Evolutionary conservation across 2,888 invertebrate species (phyloP).

Genomic region (Pristionchus fissidentatus): DNA sequence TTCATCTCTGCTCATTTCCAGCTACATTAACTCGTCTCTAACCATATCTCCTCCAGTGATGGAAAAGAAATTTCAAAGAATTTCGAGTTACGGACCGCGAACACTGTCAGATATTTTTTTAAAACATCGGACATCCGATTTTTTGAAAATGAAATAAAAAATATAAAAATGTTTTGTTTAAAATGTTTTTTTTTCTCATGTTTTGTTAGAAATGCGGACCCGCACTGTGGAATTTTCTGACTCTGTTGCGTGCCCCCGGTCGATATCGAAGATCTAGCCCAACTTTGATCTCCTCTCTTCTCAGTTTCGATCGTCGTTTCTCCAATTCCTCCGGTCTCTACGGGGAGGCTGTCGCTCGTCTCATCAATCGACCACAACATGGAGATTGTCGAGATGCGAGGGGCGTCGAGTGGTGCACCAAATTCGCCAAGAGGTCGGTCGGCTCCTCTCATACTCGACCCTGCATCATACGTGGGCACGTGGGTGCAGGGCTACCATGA

Average conservation of each 20-base stretch:
- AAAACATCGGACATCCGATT: too few relatives aligned
- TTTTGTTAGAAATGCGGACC: not conserved
- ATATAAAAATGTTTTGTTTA: not conserved
- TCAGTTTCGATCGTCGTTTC: constrained; percentile 58
- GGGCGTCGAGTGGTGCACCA: constrained; percentile 55
- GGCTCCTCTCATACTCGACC: not conserved
- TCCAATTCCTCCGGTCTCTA: constrained; percentile 43
- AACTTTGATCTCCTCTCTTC: not conserved
- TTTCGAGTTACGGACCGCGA: too few relatives aligned
- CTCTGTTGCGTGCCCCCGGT: too few relatives aligned
- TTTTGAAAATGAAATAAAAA: too few relatives aligned
- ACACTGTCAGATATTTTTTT: too few relatives aligned
- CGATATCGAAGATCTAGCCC: too few relatives aligned
- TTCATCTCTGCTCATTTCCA: not conserved
- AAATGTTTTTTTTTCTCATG: not conserved
- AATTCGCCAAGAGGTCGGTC: constrained; percentile 54
- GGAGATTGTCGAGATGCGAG: constrained; percentile 55
- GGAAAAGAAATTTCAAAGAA: not conserved
- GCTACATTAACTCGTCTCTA: not conserved
- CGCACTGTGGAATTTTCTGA: too few relatives aligned
- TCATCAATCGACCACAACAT: constrained; percentile 51
- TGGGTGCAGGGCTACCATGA: too few relatives aligned
- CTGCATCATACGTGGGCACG: too few relatives aligned
- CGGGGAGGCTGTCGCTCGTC: constrained; percentile 8
- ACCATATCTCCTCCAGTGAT: not conserved